phyloP scores from a whole-genome alignment of 2,888 invertebrate genomes.

The Paralinhomoeus sp. region DNA sequence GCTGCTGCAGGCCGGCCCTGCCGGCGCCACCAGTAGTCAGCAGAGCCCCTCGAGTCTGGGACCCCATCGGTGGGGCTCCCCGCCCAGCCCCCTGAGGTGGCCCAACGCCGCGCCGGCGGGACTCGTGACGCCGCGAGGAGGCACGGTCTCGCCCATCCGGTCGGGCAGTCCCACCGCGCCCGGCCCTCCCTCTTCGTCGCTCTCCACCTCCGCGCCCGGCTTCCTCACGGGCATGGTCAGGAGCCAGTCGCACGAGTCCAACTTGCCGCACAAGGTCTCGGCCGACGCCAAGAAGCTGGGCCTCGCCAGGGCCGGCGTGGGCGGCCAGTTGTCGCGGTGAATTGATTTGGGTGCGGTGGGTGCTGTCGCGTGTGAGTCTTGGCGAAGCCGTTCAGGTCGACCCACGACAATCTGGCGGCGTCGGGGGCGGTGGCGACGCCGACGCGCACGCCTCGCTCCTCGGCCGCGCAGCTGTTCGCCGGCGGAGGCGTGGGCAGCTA shows the following conservation, averaged over 20 bases:
- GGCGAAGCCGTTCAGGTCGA: background rate
- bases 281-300: background rate
- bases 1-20: no score
- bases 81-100: background rate
- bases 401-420: background rate
- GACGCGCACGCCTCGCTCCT: no score
- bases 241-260: constrained; percentile 1
- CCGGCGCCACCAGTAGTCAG: no score
- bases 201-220: background rate
- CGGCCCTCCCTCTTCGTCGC: no score
- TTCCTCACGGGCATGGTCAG: background rate
- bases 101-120: no score
- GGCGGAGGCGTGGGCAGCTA: no score
- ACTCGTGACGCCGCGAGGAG: background rate
- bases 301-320: background rate
- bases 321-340: background rate
- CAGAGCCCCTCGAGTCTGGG: no score
- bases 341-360: background rate
- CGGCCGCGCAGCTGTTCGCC: no score
- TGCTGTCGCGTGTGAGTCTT: background rate
- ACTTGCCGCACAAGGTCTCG: background rate
- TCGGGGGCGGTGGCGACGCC: background rate
- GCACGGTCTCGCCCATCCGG: background rate
- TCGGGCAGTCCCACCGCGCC: background rate
- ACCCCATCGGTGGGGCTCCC: background rate